phyloP scores from a whole-genome alignment of 1,140 invertebrate genomes.

The Drosophila elegans region DNA sequence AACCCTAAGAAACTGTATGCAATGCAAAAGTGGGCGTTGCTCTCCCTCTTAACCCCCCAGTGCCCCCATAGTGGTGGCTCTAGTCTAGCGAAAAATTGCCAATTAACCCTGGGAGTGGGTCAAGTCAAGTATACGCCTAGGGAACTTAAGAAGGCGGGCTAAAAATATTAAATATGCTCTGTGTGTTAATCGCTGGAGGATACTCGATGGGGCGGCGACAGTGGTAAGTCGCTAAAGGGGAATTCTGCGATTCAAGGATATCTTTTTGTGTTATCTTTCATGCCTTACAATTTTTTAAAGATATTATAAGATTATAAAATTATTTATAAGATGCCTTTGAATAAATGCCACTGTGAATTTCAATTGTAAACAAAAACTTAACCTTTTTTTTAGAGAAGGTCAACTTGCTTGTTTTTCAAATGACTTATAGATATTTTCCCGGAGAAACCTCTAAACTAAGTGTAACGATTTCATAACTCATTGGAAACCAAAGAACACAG shows the following conservation, averaged over 20 bases:
- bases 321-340: too few species aligned
- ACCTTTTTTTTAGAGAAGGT: too few species aligned
- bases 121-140: slow-evolving; percentile 30
- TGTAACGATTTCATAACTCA: too few species aligned
- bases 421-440: too few species aligned
- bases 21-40: slow-evolving; percentile 30
- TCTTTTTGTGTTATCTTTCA: background rate
- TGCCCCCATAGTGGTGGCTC: background rate
- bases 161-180: slow-evolving; percentile 20
- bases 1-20: slow-evolving; percentile 23
- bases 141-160: slow-evolving; percentile 13
- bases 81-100: slow-evolving; percentile 40
- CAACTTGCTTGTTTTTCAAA: too few species aligned
- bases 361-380: too few species aligned
- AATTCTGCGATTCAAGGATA: background rate
- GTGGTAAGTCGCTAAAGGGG: background rate
- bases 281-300: too few species aligned
- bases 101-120: slow-evolving; percentile 50
- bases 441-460: too few species aligned
- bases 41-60: slow-evolving; percentile 1
- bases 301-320: too few species aligned
- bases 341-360: too few species aligned
- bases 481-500: background rate
- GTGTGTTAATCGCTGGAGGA: slow-evolving; percentile 27
- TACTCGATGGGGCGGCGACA: background rate